phyloP scores from a whole-genome alignment of 1,140 invertebrate species.

The Adelges cooleyi region DNA sequence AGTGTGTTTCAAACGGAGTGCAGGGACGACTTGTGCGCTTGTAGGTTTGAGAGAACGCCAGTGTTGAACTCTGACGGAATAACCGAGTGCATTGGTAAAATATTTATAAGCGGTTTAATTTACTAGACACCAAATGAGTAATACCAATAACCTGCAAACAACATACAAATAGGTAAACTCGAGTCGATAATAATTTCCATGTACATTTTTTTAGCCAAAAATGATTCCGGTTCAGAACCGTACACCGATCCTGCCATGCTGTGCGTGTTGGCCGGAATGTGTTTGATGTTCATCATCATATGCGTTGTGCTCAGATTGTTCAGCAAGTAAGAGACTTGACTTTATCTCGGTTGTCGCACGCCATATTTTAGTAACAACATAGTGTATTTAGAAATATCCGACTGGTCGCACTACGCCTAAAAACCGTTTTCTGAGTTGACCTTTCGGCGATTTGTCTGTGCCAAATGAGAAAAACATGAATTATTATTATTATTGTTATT shows the following conservation, averaged over 20 bases:
- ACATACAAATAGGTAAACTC: not conserved
- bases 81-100: conserved; percentile 58
- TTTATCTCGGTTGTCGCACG: not conserved
- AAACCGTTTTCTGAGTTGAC: no score
- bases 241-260: conserved; percentile 80
- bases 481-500: no score
- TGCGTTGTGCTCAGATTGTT: conserved; percentile 84
- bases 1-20: conserved; percentile 58
- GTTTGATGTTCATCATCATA: conserved; percentile 86
- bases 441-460: no score
- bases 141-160: not conserved
- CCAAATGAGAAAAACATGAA: no score
- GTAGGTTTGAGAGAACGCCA: conserved; percentile 61
- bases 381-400: no score
- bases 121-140: no score
- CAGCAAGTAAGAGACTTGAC: conserved; percentile 62
- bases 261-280: conserved; percentile 75
- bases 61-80: conserved; percentile 51
- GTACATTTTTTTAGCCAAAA: not conserved
- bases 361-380: no score
- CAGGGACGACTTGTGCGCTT: conserved; percentile 58
- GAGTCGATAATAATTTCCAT: not conserved
- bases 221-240: conserved; percentile 37
- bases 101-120: conserved; percentile 21
- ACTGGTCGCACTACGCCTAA: no score